A percentile compares a stretch with the other conserved stretches of the same genome.
Evolutionary conservation across 1,140 invertebrate genomes (phyloP).

Genomic region (Hyphantria cunea): DNA sequence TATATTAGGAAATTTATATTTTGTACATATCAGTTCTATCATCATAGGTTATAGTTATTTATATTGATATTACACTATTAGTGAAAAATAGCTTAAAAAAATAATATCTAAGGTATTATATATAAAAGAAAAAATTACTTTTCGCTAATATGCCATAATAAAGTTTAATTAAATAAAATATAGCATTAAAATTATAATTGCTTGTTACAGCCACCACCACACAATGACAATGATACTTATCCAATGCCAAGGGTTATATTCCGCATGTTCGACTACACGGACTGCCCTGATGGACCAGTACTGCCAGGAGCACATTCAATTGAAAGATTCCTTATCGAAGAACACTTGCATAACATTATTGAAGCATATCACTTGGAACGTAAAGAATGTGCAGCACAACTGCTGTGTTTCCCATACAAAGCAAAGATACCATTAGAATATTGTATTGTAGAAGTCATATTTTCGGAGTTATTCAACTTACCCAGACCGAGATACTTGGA

Average conservation of each 20-base stretch:
- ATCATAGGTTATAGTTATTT: too few relatives aligned
- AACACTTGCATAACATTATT: slow-evolving; percentile 97
- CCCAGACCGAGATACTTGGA: slow-evolving; percentile 94
- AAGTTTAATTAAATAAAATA: too few relatives aligned
- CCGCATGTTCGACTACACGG: slow-evolving; percentile 99
- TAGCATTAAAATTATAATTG: too few relatives aligned
- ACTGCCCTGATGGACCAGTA: slow-evolving; percentile 96
- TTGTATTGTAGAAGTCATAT: slow-evolving; percentile 98
- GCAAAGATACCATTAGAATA: slow-evolving; percentile 98
- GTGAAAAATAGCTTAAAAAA: too few relatives aligned
- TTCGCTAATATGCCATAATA: too few relatives aligned
- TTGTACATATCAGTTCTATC: too few relatives aligned
- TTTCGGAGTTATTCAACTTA: slow-evolving; percentile 96
- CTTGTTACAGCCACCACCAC: slow-evolving; percentile 83
- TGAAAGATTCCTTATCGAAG: slow-evolving; percentile 98
- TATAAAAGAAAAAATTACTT: too few relatives aligned
- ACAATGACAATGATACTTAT: slow-evolving; percentile 94
- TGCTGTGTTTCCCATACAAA: slow-evolving; percentile 96
- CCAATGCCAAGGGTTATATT: slow-evolving; percentile 95
- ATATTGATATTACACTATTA: too few relatives aligned
- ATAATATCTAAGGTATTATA: too few relatives aligned
- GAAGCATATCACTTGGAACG: slow-evolving; percentile 94
- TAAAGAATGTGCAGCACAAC: slow-evolving; percentile 95
- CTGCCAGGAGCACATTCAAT: slow-evolving; percentile 98
- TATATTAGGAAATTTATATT: too few relatives aligned